Percentiles rank a stretch among this genome's conserved stretches.
Conservation (phyloP, 1,140 invertebrate species). For the Trissolcus basalis region DNA sequence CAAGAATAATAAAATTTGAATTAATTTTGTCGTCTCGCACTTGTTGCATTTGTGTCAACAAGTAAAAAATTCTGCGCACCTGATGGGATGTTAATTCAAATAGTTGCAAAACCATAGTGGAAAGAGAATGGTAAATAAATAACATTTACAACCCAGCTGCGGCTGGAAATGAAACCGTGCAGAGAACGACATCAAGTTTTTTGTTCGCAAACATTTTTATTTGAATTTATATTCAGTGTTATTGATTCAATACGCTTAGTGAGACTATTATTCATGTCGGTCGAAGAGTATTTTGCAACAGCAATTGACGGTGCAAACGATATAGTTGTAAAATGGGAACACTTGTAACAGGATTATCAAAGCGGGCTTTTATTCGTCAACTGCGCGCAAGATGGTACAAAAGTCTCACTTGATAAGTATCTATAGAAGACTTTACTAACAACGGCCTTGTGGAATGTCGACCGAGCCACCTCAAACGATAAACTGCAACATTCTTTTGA, state of each 20-base stretch:
- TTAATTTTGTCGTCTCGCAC: too few species aligned
- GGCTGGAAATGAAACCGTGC: background rate
- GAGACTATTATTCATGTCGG: conserved; percentile 17
- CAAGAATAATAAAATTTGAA: too few species aligned
- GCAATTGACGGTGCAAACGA: conserved; percentile 24
- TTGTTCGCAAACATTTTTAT: background rate
- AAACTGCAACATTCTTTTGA: conserved; percentile 45
- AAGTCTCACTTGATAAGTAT: conserved; percentile 57
- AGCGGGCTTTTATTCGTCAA: conserved; percentile 62
- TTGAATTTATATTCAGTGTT: conserved; percentile 1
- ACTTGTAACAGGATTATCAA: conserved; percentile 66
- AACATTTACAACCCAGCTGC: too few species aligned
- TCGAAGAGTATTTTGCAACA: conserved; percentile 27
- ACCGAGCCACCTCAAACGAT: conserved; percentile 54
- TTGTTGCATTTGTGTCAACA: too few species aligned
- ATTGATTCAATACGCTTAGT: conserved; percentile 15
- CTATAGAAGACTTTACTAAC: conserved; percentile 54
- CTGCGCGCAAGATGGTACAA: conserved; percentile 63
- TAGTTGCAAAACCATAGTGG: too few species aligned
- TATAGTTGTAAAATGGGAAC: conserved; percentile 39
- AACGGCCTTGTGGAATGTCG: conserved; percentile 59
- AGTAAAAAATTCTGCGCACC: too few species aligned
- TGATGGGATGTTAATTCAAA: too few species aligned
- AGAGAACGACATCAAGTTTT: conserved; percentile 1
- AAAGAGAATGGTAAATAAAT: too few species aligned